Evolutionary conservation across 1,140 invertebrate genomes (phyloP).

Genomic region (Cephus cinctus): DNA sequence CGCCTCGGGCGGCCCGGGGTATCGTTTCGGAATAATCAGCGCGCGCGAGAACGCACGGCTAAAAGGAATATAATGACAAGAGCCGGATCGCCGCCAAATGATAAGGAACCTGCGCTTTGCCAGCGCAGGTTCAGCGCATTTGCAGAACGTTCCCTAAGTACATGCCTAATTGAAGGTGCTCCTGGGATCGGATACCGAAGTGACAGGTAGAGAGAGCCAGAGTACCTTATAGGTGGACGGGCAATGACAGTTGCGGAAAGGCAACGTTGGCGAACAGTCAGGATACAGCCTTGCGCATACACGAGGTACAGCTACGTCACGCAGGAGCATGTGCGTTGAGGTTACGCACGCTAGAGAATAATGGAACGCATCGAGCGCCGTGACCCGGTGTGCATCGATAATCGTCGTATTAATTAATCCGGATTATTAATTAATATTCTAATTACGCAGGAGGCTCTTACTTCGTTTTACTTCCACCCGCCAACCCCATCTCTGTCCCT

Average conservation of each 20-base stretch:
- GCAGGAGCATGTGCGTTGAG: too few species aligned
- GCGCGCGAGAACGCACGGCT: constrained; percentile 14
- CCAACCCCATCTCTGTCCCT: too few species aligned
- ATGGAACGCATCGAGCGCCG: not conserved
- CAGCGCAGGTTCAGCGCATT: constrained; percentile 11
- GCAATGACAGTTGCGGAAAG: too few species aligned
- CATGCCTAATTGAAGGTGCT: constrained; percentile 47
- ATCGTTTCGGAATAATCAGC: constrained; percentile 16
- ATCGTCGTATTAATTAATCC: constrained; percentile 31
- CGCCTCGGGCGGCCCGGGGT: constrained; percentile 2
- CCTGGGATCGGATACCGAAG: constrained; percentile 37
- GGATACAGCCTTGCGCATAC: too few species aligned
- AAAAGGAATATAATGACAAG: too few species aligned
- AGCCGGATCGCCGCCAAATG: constrained; percentile 13
- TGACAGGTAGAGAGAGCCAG: too few species aligned
- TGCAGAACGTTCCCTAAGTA: constrained; percentile 15
- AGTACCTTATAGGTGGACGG: constrained; percentile 44
- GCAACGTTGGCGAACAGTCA: too few species aligned
- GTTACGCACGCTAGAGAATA: too few species aligned
- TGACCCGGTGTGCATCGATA: constrained; percentile 16
- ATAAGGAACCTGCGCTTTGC: constrained; percentile 1
- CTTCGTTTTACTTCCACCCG: too few species aligned
- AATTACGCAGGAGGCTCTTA: constrained; percentile 33
- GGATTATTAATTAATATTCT: constrained; percentile 41
- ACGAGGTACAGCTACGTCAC: too few species aligned